Conservation (phyloP, 2,797 vertebrate species). For the Graptemys geographica region DNA sequence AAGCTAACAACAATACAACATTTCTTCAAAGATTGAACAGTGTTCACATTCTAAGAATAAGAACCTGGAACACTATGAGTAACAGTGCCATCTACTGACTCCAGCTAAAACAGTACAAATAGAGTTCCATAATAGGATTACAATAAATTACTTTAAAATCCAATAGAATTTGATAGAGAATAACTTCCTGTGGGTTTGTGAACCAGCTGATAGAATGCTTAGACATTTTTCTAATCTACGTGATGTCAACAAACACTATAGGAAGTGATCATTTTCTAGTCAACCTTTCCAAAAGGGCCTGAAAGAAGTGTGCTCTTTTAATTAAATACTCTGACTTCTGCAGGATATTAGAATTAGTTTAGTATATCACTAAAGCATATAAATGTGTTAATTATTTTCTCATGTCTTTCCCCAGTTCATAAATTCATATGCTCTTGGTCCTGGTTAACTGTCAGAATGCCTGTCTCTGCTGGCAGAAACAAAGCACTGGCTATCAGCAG, state of each 20-base stretch:
- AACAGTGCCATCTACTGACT: slow-evolving; percentile 77
- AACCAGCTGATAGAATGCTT: background rate
- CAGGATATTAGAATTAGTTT: slow-evolving; percentile 3
- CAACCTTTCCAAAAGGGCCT: background rate
- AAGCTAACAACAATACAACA: slow-evolving; percentile 49
- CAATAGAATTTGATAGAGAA: slow-evolving; percentile 48
- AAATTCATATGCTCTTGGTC: background rate
- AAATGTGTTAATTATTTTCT: background rate
- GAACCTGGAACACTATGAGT: slow-evolving; percentile 63
- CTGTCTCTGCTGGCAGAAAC: background rate
- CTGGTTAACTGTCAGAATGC: background rate
- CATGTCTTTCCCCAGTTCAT: background rate
- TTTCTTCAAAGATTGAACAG: slow-evolving; percentile 21
- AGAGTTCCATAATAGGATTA: slow-evolving; percentile 39
- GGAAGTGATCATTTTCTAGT: background rate
- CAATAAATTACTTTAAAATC: slow-evolving; percentile 56
- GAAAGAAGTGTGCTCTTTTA: slow-evolving; percentile 9
- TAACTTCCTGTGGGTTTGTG: background rate
- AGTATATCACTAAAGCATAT: background rate
- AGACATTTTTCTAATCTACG: background rate
- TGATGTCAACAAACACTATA: slow-evolving; percentile 28
- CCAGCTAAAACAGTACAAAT: slow-evolving; percentile 43
- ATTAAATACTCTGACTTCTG: background rate
- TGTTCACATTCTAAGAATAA: slow-evolving; percentile 59
- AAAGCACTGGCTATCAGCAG: background rate